These are phyloP conservation scores for Lepisosteus oculatus DNA, from an alignment of 2,113 vertebrate species.

Conservation along the genomic window DNA sequence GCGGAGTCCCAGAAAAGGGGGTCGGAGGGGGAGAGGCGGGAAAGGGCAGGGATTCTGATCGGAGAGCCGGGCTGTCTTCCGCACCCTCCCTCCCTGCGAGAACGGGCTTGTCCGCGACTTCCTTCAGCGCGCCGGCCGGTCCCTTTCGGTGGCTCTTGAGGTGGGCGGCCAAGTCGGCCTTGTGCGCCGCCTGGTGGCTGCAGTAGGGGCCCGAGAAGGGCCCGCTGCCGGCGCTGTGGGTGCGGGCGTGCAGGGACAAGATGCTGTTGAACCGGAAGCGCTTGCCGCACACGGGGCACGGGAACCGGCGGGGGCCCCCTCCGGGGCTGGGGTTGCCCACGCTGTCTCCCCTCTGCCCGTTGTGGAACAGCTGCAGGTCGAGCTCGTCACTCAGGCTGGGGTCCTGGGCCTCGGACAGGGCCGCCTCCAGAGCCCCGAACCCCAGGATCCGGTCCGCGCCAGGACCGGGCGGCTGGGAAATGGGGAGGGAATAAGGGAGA, in stretches of 20 bases:
- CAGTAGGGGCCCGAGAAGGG: slow-evolving; percentile 58
- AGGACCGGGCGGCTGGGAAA: background rate
- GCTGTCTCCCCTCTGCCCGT: slow-evolving; percentile 52
- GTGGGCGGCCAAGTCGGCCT: slow-evolving; percentile 54
- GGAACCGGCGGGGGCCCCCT: slow-evolving; percentile 62
- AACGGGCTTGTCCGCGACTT: background rate
- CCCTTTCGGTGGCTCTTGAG: slow-evolving; percentile 55
- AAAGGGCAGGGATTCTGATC: slow-evolving; percentile 7
- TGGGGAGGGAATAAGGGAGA: background rate
- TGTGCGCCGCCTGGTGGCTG: slow-evolving; percentile 50
- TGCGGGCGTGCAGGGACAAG: slow-evolving; percentile 83
- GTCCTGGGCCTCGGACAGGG: slow-evolving; percentile 57
- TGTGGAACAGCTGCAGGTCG: slow-evolving; percentile 84
- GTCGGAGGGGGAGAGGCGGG: background rate
- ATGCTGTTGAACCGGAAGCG: slow-evolving; percentile 91
- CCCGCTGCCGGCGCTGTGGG: slow-evolving; percentile 63
- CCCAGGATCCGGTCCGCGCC: slow-evolving; percentile 23
- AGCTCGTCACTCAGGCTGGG: slow-evolving; percentile 73
- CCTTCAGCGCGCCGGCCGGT: slow-evolving; percentile 15
- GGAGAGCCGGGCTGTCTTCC: background rate
- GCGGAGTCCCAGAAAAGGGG: too few relatives aligned
- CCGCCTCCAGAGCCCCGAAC: slow-evolving; percentile 64
- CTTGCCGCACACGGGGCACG: slow-evolving; percentile 85
- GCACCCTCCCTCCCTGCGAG: slow-evolving; percentile 17
- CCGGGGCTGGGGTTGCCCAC: slow-evolving; percentile 39